Conservation (phyloP, 2,797 vertebrate genomes). For the Acanthornis magna region DNA sequence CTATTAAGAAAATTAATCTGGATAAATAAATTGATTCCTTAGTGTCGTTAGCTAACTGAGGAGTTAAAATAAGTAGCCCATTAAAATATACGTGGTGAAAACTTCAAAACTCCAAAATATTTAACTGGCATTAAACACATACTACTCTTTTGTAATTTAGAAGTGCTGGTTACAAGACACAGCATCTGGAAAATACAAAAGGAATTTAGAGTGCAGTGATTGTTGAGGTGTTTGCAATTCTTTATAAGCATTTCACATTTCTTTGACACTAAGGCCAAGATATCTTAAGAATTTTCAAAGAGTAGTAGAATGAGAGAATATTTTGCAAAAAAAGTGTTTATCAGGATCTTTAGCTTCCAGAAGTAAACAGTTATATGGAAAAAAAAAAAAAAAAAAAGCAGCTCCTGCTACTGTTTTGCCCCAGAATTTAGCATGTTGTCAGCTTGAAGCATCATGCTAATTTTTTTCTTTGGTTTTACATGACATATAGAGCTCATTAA, state of each 20-base stretch:
- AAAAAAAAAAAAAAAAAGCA: background rate
- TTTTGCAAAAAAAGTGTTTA: background rate
- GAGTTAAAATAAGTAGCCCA: background rate
- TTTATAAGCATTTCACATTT: background rate
- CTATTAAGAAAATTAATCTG: background rate
- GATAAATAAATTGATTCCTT: background rate
- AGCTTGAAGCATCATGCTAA: background rate
- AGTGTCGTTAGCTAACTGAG: background rate
- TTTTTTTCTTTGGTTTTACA: slow-evolving; percentile 15
- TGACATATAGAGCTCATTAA: background rate
- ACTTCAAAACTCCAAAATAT: background rate
- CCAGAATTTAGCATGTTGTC: background rate
- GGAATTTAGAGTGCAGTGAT: background rate
- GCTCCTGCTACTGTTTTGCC: background rate
- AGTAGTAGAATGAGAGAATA: background rate
- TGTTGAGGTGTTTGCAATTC: background rate
- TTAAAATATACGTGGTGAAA: background rate
- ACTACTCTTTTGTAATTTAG: background rate
- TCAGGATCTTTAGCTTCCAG: background rate
- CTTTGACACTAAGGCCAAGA: background rate
- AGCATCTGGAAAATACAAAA: background rate
- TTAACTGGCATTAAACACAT: background rate
- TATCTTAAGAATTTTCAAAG: background rate
- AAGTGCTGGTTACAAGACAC: background rate
- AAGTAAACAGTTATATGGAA: background rate